These are phyloP conservation scores for Pardalotus punctatus DNA, from an alignment of 2,113 vertebrate genomes.

Conservation along the genomic window DNA sequence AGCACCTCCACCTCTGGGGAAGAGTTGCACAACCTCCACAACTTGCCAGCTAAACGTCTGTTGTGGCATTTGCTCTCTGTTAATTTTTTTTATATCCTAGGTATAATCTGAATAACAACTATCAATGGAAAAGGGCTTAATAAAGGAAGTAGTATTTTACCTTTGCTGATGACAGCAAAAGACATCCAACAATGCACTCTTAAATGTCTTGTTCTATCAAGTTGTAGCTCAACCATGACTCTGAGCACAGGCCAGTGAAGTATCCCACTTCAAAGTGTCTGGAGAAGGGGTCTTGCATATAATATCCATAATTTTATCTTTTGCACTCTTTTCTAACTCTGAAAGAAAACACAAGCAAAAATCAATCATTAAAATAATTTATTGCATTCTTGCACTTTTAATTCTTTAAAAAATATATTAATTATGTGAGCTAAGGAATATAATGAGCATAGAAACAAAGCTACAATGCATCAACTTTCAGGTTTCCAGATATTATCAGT, in stretches of 20 bases:
- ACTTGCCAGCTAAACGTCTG: background rate
- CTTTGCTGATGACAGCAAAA: background rate
- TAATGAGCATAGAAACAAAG: background rate
- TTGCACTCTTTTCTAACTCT: background rate
- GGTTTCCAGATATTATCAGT: background rate
- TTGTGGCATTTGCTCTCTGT: background rate
- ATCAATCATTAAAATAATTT: background rate
- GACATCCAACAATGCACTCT: background rate
- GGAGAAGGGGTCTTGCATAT: background rate
- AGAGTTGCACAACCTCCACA: background rate
- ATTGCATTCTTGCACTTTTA: background rate
- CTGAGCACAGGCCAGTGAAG: background rate
- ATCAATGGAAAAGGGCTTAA: background rate
- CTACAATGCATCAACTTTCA: background rate
- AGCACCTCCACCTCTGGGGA: background rate
- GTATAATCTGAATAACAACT: background rate
- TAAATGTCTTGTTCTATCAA: background rate
- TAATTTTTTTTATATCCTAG: background rate
- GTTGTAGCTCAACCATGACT: background rate
- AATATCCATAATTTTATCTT: background rate
- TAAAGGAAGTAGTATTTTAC: background rate
- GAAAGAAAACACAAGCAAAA: background rate
- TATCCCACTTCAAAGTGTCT: background rate
- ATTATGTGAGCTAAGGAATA: background rate
- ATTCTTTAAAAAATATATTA: background rate